Percentiles rank a stretch among this genome's conserved stretches.
These are phyloP conservation scores for Petaurus breviceps DNA, from an alignment of 2,113 vertebrate genomes.

Conservation along the genomic window DNA sequence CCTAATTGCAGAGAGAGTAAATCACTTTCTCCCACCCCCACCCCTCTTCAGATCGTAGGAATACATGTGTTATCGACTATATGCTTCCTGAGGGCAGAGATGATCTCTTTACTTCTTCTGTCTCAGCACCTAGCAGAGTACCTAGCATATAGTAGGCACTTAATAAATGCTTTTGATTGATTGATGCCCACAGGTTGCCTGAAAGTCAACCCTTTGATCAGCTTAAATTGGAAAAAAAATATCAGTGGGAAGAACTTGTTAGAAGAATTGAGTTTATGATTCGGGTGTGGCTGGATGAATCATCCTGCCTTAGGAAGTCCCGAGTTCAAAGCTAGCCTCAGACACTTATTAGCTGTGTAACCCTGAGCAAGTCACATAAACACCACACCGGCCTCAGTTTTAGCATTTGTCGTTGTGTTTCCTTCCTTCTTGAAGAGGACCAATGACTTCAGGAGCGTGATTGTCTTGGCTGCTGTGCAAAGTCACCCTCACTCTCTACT, in stretches of 20 bases:
- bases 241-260: not conserved
- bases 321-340: not conserved
- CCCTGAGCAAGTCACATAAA: not conserved
- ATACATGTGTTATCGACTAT: not conserved
- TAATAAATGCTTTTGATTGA: constrained; percentile 10
- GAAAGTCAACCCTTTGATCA: not conserved
- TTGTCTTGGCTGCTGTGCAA: no score
- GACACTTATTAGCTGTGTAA: not conserved
- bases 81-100: not conserved
- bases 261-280: not conserved
- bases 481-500: no score
- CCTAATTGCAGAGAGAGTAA: not conserved
- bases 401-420: not conserved
- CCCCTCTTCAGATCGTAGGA: not conserved
- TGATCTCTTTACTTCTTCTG: not conserved
- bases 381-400: not conserved
- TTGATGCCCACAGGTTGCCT: not conserved
- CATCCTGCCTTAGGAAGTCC: not conserved
- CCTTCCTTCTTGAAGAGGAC: no score
- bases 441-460: no score
- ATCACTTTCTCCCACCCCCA: not conserved
- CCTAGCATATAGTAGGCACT: not conserved
- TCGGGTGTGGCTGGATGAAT: not conserved
- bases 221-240: not conserved
- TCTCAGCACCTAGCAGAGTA: not conserved